Percentiles rank a stretch among this genome's conserved stretches.
Evolutionary conservation across 2,113 vertebrate genomes (phyloP).

Genomic region (Phocoena phocoena): DNA sequence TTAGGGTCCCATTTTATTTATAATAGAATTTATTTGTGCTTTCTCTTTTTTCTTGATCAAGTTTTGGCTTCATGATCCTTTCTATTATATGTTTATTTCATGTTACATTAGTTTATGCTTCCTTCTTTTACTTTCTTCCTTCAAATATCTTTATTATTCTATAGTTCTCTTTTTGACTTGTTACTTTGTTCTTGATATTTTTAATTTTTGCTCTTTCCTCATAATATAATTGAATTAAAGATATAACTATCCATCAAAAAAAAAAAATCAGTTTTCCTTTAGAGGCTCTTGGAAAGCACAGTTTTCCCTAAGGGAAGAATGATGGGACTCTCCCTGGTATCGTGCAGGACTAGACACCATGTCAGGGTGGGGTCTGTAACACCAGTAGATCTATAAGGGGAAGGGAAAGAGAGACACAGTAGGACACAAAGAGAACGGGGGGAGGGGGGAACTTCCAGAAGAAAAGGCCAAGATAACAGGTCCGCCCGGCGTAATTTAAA

Average conservation of each 20-base stretch:
- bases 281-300: not conserved
- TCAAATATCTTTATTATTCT: not conserved
- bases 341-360: not conserved
- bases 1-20: not conserved
- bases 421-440: not conserved
- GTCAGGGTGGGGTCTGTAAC: not conserved
- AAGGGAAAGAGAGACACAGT: not conserved
- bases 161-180: not conserved
- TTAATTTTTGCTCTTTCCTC: not conserved
- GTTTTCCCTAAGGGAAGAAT: not conserved
- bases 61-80: not conserved
- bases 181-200: not conserved
- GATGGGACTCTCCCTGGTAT: not conserved
- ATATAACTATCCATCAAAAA: not conserved
- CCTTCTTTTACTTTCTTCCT: not conserved
- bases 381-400: not conserved
- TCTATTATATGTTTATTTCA: not conserved
- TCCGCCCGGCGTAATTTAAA: not conserved
- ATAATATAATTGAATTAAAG: not conserved
- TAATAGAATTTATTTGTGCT: not conserved
- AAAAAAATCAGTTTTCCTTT: not conserved
- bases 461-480: not conserved
- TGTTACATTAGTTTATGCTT: not conserved
- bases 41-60: not conserved
- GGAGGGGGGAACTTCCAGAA: not conserved